Evolutionary conservation across 2,888 invertebrate genomes (phyloP), one percentile per base, ranked within the genome.

Genomic region (Hylaea fasciaria): DNA sequence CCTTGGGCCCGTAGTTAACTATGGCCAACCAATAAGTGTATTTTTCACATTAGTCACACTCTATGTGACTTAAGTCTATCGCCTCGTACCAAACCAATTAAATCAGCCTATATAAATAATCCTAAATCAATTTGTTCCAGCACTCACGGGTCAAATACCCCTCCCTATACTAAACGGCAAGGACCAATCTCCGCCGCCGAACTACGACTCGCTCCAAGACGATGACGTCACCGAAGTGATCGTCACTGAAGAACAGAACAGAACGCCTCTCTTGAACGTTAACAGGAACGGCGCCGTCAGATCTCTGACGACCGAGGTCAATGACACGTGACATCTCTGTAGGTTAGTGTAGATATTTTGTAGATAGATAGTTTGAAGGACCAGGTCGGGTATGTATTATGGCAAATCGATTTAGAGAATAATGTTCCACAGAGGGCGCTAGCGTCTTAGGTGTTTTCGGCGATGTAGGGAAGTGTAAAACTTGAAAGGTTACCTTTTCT

Each of bases 141-240:
- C 81, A 69, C 77, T 91, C 9, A 90, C 91, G 0, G 83, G 86
- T 5, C 85, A 87, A 69, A 82, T 89, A 57, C 83, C 89, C 0
- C 60, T 91, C 58, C 78, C 85, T 1, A 51, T 83, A 12, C 62
- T 89, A 14, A 82, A 65, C 50, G 69, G 71, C 10, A 77, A 78
- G 11, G 76, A 76, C 9, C 66, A 69, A 0, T 81, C 85, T 0
- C 90, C 91, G 0, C 90, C 90, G 0, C 91, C 91, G 0, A 85
- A 85, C 3, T 91, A 91, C 76, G 81, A 79, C 2, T 82, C 86
- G 0, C 55, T 91, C 0, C 73, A 73, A 59, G 81, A 85, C 50
- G 82, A 85, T 37, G 86, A 85, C 58, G 72, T 80, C 55, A 81
- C 85, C 9, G 89, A 91, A 64, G 79, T 91, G 0, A 73, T 91